Percentiles rank a stretch among this genome's conserved stretches.
These are phyloP conservation scores for Sesamia nonagrioides DNA, from an alignment of 1,140 invertebrate genomes.

Conservation along the genomic window DNA sequence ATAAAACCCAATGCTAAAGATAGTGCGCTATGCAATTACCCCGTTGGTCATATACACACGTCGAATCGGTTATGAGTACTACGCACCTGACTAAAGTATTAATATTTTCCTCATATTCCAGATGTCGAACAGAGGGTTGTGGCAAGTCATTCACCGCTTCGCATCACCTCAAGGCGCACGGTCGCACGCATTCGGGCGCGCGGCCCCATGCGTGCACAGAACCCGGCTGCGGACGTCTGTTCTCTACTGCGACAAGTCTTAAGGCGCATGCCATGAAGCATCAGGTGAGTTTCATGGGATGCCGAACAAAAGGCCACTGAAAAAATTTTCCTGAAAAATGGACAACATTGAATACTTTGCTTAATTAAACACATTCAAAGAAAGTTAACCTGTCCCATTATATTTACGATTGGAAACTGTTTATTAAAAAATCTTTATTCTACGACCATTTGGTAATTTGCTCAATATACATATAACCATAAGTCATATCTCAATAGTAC, in stretches of 20 bases:
- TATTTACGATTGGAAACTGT: too few species aligned
- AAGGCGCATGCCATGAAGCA: constrained; percentile 93
- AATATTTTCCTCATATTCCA: constrained; percentile 67
- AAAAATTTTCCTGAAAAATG: not conserved
- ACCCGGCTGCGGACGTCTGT: constrained; percentile 92
- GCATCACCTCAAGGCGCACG: constrained; percentile 97
- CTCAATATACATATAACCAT: too few species aligned
- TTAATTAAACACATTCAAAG: too few species aligned
- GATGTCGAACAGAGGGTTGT: constrained; percentile 94
- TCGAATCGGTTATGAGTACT: too few species aligned
- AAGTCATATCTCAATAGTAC: too few species aligned
- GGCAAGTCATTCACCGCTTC: constrained; percentile 97
- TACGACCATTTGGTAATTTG: too few species aligned
- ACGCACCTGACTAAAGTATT: not conserved
- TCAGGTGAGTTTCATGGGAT: constrained; percentile 56
- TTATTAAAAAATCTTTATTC: too few species aligned
- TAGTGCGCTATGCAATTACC: too few species aligned
- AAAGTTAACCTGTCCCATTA: too few species aligned
- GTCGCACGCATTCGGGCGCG: constrained; percentile 91
- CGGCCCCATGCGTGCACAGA: constrained; percentile 93
- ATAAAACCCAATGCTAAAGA: too few species aligned
- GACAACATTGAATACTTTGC: too few species aligned
- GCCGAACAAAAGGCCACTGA: not conserved
- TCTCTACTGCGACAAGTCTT: constrained; percentile 93
- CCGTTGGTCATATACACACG: too few species aligned